Base-by-base conservation (phyloP, 2,113 vertebrate genomes). In the Plecturocebus donacophilus region DNA sequence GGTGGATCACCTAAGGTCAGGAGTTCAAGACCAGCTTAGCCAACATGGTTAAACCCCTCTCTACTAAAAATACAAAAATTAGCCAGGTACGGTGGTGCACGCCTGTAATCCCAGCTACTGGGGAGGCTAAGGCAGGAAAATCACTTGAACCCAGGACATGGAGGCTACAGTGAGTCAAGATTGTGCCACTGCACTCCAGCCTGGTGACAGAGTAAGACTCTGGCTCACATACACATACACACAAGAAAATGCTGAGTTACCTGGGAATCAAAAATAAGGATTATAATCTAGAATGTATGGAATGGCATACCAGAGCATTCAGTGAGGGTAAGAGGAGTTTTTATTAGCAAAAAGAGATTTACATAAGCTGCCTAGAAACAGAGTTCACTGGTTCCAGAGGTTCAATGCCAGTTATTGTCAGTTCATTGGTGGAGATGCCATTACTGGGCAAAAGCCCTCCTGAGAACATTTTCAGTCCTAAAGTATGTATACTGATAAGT, bases 31-130 rank as follows among this genome's bases (percentile, higher is more conserved):
- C 66, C 66, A 68, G 66, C 14, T 14, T 68, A 32, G 66, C 6
- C 32, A 35, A 68, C 66, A 35, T 68, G 66, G 66, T 35, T 1
- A 68, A 35, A 68, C 66, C 66, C 32, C 66, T 19, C 66, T 68
- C 66, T n/a, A 68, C 32, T 32, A 64, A 64, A 30, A 64, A 64
- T 14, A 64, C 61, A 64, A 32, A 64, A 64, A 13, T 30, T 64
- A 14, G 61, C 12, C 27, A 14, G 61, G 12, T 1, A 6, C 30
- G 61, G 27, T 13, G 30, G 61, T 30, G 2, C 6, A 13, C 0
- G 61, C 27, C 61, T 2, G 5, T 64, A 64, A 30, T 64, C 61
- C 27, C 12, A 64, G 61, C 12, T 64, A 64, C 27, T 64, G 0
- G 2, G 27, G 61, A 64, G 61, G 12, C 27, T 30, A 30, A 64